Percentiles rank a stretch among this genome's conserved stretches.
Evolutionary conservation across 1,140 invertebrate genomes (phyloP).

Genomic region (Lutraria rhynchaena): DNA sequence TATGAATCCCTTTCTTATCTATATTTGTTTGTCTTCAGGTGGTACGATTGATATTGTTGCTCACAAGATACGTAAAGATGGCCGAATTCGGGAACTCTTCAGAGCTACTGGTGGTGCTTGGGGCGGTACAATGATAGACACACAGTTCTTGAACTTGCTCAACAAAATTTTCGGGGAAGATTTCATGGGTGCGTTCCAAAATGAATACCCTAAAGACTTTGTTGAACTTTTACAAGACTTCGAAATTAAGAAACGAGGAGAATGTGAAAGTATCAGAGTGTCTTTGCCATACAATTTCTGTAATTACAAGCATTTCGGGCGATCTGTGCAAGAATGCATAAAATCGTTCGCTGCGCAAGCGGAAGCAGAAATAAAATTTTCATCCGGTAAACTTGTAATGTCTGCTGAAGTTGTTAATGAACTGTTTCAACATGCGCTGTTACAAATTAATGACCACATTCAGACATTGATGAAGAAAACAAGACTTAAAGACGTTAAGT

Average conservation of each 20-base stretch:
- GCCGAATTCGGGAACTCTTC: constrained; percentile 75
- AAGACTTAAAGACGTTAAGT: constrained; percentile 81
- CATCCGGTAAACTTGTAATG: constrained; percentile 77
- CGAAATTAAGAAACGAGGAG: constrained; percentile 80
- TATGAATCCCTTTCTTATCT: too few relatives aligned
- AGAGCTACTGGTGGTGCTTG: constrained; percentile 79
- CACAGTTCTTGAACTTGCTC: constrained; percentile 74
- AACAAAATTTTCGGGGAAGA: constrained; percentile 75
- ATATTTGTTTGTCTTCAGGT: constrained; percentile 64
- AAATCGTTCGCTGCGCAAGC: constrained; percentile 68
- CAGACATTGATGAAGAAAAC: constrained; percentile 71
- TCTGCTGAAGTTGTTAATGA: constrained; percentile 71
- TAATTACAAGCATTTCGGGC: constrained; percentile 74
- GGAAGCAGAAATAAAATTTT: constrained; percentile 74
- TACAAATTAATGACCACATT: constrained; percentile 77
- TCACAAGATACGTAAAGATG: constrained; percentile 78
- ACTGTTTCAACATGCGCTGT: constrained; percentile 74
- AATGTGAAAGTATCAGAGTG: constrained; percentile 77
- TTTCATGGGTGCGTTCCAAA: constrained; percentile 73
- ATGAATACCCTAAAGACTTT: constrained; percentile 76
- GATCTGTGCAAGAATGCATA: constrained; percentile 75
- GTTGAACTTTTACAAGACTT: constrained; percentile 80
- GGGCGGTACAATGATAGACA: constrained; percentile 79
- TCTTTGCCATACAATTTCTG: constrained; percentile 79
- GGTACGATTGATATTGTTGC: constrained; percentile 79